These are phyloP conservation scores for Coccyzus lansbergi DNA, from an alignment of 2,797 vertebrate species.

Conservation along the genomic window DNA sequence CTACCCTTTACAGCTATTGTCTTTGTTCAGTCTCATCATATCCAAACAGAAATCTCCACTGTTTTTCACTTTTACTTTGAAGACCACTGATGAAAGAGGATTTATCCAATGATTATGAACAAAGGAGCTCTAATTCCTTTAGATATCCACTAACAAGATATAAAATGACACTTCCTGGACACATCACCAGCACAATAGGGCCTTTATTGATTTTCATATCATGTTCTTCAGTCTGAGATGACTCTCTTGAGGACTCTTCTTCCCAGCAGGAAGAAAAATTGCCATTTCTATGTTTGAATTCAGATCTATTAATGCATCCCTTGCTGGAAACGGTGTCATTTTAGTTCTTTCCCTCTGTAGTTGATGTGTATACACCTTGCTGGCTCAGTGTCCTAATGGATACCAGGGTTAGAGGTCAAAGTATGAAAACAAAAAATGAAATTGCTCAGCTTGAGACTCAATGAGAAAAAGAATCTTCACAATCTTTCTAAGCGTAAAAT, in stretches of 20 bases:
- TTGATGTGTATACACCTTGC: constrained; percentile 77
- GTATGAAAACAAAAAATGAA: constrained; percentile 69
- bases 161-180: constrained; percentile 83
- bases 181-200: constrained; percentile 78
- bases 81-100: constrained; percentile 74
- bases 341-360: constrained; percentile 75
- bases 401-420: constrained; percentile 73
- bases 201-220: constrained; percentile 85
- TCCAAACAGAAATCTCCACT: constrained; percentile 8
- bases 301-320: constrained; percentile 79
- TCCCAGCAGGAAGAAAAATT: constrained; percentile 83
- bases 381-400: constrained; percentile 78
- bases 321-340: constrained; percentile 78
- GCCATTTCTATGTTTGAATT: constrained; percentile 80
- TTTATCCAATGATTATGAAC: constrained; percentile 78
- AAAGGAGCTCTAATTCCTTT: constrained; percentile 79
- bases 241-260: constrained; percentile 78
- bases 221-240: constrained; percentile 78
- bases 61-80: constrained; percentile 64
- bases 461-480: constrained; percentile 64
- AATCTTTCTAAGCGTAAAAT: constrained; percentile 65
- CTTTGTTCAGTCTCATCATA: constrained; percentile 42
- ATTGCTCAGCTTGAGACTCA: constrained; percentile 72
- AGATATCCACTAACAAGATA: constrained; percentile 76
- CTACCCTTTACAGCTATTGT: neutral